Evolutionary conservation across 2,113 vertebrate genomes (phyloP).

Genomic region (Sturnira hondurensis): DNA sequence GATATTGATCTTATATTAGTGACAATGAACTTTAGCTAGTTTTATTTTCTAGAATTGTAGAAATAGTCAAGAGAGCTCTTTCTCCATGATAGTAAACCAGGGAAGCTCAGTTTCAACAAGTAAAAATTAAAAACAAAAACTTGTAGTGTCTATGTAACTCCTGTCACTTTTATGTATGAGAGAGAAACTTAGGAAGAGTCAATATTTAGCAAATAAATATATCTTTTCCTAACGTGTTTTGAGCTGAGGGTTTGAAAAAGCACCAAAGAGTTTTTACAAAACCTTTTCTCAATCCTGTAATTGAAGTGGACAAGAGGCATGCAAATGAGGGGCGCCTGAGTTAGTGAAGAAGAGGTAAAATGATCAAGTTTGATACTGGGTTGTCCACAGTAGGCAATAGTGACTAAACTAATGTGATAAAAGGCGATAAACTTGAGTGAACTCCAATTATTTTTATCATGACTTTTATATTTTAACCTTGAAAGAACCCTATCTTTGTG

Average conservation of each 20-base stretch:
- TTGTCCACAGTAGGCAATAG: background rate
- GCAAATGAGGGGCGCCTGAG: background rate
- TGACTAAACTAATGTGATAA: background rate
- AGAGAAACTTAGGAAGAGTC: background rate
- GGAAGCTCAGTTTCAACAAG: background rate
- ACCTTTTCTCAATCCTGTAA: background rate
- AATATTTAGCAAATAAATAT: background rate
- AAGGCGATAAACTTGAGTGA: background rate
- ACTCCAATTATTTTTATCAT: constrained; percentile 28
- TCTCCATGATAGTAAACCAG: background rate
- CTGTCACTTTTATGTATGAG: background rate
- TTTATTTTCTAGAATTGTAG: constrained; percentile 50
- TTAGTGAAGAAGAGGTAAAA: background rate
- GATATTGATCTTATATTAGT: constrained; percentile 53
- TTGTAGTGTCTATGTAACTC: background rate
- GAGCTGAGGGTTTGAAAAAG: background rate
- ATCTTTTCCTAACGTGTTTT: constrained; percentile 11
- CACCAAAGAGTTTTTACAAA: background rate
- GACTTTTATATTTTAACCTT: constrained; percentile 40
- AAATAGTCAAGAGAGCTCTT: constrained; percentile 34
- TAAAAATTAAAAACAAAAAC: background rate
- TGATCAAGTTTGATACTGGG: background rate
- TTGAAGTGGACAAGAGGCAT: background rate
- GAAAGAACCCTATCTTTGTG: constrained; percentile 15
- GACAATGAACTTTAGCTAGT: constrained; percentile 42